These are phyloP conservation scores for Eulacestoma nigropectus DNA, from an alignment of 2,113 vertebrate genomes.

Conservation along the genomic window DNA sequence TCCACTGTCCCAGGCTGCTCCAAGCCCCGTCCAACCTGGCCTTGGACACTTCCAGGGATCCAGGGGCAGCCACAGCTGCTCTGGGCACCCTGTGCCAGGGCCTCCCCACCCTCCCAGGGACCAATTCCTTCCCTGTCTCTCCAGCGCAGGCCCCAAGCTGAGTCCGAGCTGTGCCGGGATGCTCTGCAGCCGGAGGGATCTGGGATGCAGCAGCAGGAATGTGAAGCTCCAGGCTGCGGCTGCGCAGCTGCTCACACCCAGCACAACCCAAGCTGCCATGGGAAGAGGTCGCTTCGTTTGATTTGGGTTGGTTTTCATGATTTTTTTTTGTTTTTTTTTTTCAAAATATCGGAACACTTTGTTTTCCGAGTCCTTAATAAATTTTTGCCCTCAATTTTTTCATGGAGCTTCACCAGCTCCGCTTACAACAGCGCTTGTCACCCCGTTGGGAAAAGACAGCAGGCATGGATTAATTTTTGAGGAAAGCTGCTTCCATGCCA, in stretches of 20 bases:
- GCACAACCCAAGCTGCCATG: not conserved
- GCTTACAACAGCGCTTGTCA: not conserved
- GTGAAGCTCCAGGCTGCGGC: not conserved
- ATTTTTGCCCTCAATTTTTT: not conserved
- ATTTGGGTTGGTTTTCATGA: not conserved
- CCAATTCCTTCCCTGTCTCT: not conserved
- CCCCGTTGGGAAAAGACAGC: constrained; percentile 38
- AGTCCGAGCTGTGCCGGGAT: not conserved
- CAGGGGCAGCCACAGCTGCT: not conserved
- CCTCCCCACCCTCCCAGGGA: not conserved
- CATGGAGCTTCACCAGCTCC: not conserved
- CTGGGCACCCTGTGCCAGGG: not conserved
- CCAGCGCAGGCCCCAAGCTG: not conserved
- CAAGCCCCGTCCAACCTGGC: rapidly evolving
- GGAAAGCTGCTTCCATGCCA: constrained; percentile 46
- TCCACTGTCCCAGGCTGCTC: rapidly evolving
- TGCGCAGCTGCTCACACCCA: not conserved
- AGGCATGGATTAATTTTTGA: constrained; percentile 50
- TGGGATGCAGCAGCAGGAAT: rapidly evolving
- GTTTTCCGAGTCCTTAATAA: not conserved
- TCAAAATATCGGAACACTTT: not conserved
- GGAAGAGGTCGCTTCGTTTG: not conserved
- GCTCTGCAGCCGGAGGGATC: not conserved
- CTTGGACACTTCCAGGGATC: not conserved
- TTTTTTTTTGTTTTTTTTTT: not conserved